Evolutionary conservation across 1,140 invertebrate genomes (phyloP).

Genomic region (Nephila pilipes): DNA sequence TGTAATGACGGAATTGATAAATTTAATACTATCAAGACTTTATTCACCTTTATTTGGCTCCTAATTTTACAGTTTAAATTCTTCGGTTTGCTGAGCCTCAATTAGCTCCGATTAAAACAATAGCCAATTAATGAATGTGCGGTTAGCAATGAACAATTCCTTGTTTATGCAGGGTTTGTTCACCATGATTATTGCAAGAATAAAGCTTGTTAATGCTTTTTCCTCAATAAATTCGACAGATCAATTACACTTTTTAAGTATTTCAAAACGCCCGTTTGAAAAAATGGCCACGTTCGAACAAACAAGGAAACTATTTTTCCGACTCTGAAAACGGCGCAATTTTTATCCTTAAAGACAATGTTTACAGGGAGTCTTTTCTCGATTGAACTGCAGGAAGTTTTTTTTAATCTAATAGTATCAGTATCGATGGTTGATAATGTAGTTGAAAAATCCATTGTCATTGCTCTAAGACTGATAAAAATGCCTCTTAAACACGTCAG

Average conservation of each 20-base stretch:
- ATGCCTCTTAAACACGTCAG: background rate
- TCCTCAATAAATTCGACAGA: background rate
- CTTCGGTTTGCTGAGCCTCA: too few species aligned
- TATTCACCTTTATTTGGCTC: too few species aligned
- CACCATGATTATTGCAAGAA: too few species aligned
- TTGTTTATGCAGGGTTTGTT: too few species aligned
- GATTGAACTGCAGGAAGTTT: background rate
- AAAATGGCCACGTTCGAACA: background rate
- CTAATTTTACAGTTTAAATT: too few species aligned
- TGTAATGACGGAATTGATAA: too few species aligned
- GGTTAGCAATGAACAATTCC: background rate
- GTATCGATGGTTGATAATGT: background rate
- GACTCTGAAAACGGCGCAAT: background rate
- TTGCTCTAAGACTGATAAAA: background rate
- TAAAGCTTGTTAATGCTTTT: background rate
- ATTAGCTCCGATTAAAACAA: background rate
- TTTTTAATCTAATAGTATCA: background rate
- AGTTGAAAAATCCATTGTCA: background rate
- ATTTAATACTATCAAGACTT: too few species aligned
- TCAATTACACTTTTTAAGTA: background rate
- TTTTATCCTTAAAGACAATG: constrained; percentile 17
- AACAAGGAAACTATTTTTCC: background rate
- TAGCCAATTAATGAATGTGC: background rate
- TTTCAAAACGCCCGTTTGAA: background rate
- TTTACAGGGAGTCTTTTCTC: background rate